Percentiles rank a stretch among this genome's conserved stretches.
These are phyloP conservation scores for Cryptoleucopteryx plumbea DNA, from an alignment of 2,113 vertebrate species.

Conservation along the genomic window DNA sequence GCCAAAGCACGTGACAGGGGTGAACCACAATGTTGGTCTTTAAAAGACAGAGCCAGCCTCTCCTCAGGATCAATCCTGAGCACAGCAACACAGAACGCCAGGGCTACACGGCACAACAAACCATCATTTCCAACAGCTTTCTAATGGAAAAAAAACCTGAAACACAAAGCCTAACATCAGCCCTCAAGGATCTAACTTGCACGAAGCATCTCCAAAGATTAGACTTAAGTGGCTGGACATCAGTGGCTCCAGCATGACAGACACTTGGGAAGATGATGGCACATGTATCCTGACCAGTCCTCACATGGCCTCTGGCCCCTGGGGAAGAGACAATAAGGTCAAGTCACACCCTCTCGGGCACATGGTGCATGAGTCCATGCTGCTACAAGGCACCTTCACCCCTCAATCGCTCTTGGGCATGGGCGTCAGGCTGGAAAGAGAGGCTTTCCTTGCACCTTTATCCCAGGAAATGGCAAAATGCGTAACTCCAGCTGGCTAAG, in stretches of 20 bases:
- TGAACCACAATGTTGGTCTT: neutral
- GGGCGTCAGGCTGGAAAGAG: neutral
- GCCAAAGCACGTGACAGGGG: neutral
- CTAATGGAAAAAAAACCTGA: neutral
- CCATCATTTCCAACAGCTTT: neutral
- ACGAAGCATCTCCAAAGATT: neutral
- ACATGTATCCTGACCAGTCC: neutral
- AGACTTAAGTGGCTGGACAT: neutral
- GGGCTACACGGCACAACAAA: neutral
- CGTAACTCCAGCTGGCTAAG: neutral
- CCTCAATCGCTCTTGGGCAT: neutral
- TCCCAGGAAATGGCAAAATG: neutral
- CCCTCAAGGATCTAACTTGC: neutral
- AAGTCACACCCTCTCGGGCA: neutral
- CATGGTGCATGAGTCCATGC: neutral
- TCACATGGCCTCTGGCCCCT: rapidly evolving
- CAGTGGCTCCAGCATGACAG: neutral
- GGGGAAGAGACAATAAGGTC: neutral
- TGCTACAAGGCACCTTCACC: neutral
- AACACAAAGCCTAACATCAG: neutral
- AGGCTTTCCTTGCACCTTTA: neutral
- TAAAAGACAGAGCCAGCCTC: neutral
- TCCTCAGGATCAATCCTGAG: neutral
- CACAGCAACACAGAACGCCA: neutral
- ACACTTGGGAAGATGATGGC: neutral